phyloP scores from a whole-genome alignment of 2,888 invertebrate species.

The Trachelus stipa region DNA sequence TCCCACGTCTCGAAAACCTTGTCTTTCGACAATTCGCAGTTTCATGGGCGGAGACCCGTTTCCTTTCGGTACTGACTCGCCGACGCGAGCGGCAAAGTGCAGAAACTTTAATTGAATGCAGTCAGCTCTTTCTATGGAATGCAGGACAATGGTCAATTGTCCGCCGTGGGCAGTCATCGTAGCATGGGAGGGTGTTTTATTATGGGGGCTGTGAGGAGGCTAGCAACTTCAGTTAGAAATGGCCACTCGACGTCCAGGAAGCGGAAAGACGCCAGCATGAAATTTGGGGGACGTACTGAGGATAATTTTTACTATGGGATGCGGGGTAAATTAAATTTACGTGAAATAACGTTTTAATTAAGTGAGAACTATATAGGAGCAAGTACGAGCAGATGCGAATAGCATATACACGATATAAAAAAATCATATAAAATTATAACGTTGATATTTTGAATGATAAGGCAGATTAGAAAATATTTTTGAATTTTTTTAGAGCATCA shows the following conservation, averaged over 20 bases:
- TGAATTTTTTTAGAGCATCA: not conserved
- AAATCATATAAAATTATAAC: too few species aligned
- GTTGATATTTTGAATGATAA: not conserved
- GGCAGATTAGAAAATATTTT: not conserved
- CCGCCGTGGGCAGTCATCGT: slow-evolving; percentile 29
- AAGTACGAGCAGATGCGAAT: not conserved
- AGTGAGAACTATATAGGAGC: not conserved
- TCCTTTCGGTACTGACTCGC: slow-evolving; percentile 12
- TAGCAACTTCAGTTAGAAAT: not conserved
- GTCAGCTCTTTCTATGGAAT: slow-evolving; percentile 51
- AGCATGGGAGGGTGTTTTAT: slow-evolving; percentile 61
- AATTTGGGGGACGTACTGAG: not conserved
- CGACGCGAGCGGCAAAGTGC: slow-evolving; percentile 42
- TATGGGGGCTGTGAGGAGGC: slow-evolving; percentile 52
- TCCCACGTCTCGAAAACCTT: slow-evolving; percentile 41
- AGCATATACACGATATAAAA: too few species aligned
- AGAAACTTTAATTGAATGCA: slow-evolving; percentile 61
- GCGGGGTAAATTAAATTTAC: not conserved
- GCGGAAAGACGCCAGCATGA: slow-evolving; percentile 4
- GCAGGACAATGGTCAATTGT: slow-evolving; percentile 57
- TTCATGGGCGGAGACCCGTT: slow-evolving; percentile 45
- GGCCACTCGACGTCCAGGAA: slow-evolving; percentile 2
- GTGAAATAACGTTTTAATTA: not conserved
- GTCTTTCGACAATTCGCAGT: slow-evolving; percentile 39
- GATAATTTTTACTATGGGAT: not conserved